phyloP scores from a whole-genome alignment of 2,113 vertebrate species.

The Cynopterus brachyotis region DNA sequence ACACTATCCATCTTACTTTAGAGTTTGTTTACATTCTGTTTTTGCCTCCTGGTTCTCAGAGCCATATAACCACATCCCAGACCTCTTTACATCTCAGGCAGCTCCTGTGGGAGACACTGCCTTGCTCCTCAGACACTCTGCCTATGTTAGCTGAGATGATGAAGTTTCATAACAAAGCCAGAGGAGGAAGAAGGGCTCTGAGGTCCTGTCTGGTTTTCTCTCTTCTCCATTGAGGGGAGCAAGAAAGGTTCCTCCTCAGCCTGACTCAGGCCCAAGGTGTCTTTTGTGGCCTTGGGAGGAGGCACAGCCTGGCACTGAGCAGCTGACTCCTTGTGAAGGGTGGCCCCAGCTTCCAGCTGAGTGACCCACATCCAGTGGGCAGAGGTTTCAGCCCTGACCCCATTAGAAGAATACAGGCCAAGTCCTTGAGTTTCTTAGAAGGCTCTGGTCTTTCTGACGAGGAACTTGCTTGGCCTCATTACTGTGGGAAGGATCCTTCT shows the following conservation, averaged over 20 bases:
- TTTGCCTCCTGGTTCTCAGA: neutral
- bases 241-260: neutral
- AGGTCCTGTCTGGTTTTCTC: neutral
- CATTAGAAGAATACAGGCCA: neutral
- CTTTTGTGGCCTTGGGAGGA: neutral
- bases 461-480: neutral
- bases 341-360: neutral
- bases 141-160: conserved; percentile 15
- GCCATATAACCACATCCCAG: rapidly evolving
- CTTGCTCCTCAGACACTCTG: neutral
- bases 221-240: neutral
- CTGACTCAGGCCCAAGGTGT: neutral
- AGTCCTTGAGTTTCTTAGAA: neutral
- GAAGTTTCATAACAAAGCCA: conserved; percentile 46
- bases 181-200: neutral
- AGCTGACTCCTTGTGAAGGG: neutral
- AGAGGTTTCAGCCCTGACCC: neutral
- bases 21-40: neutral
- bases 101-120: neutral
- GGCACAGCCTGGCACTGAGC: neutral
- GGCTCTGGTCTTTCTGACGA: neutral
- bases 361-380: neutral
- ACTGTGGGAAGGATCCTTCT: neutral
- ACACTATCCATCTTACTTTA: neutral
- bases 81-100: neutral